Evolutionary conservation across 2,113 vertebrate genomes (phyloP), one percentile per base, ranked within the genome.

Genomic region (Sula dactylatra): DNA sequence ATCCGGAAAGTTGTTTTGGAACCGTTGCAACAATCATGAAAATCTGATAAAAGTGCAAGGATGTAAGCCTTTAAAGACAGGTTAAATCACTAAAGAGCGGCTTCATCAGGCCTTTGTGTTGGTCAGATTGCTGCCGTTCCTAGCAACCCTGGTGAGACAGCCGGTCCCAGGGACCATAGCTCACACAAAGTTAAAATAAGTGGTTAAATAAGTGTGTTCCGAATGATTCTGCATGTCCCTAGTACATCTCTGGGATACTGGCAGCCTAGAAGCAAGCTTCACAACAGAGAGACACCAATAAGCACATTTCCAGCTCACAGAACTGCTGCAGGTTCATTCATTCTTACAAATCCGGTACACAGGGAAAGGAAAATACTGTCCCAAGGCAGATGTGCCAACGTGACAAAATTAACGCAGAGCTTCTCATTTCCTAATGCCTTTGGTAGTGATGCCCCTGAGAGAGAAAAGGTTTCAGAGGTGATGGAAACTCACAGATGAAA

Each of bases 371-470:
- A 93, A 80, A 77, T 13, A 18, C 19, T 32, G 55, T 66, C 19
- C 65, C 65, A n/a, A 29, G n/a, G 56, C n/a, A n/a, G 77, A 45
- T 0, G 0, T 62, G 55, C 13, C 42, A 54, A 8, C 18, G 42
- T 58, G 62, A 74, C 42, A 54, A 72, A 91, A 34, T 34, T 26
- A 44, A 73, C 4, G 15, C 15, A 25, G 25, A 62, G 31, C 72
- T 77, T 81, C 36, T 66, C 4, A 7, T 38, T 89, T 73, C 55
- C 71, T 42, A 31, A 54, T 17, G 7, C 11, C 32, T 70, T 56
- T 0, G 0, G 55, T 31, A 79, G 58, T 9, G 36, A 65, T 0
- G 0, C 4, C 36, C 22, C 27, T 44, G 31, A 66, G 36, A 83
- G 49, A 73, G 50, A 58, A 52, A 52, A 31, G 27, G 16, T 73